These are phyloP conservation scores for Scolopax rusticola DNA, from an alignment of 2,797 vertebrate genomes.

Conservation along the genomic window DNA sequence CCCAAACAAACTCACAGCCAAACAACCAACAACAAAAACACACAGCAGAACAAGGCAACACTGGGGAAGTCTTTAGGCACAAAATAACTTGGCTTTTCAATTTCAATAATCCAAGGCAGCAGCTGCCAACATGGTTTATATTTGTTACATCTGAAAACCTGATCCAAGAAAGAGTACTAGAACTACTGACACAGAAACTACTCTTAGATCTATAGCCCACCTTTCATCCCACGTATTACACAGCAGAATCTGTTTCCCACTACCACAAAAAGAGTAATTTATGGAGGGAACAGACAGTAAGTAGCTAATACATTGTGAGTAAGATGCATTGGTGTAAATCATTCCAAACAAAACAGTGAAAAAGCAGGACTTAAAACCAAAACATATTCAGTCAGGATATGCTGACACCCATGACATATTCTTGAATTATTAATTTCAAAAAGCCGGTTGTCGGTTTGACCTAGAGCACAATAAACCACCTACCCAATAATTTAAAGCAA, in stretches of 20 bases:
- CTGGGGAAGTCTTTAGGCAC: background rate
- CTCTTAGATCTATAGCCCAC: background rate
- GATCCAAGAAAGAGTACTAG: background rate
- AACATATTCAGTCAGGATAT: background rate
- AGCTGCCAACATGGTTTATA: background rate
- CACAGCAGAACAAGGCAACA: background rate
- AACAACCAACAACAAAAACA: background rate
- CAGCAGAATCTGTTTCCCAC: background rate
- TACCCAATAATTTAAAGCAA: background rate
- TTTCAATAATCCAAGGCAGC: background rate
- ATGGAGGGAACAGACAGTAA: background rate
- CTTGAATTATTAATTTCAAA: background rate
- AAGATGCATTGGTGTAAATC: background rate
- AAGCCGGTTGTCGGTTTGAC: background rate
- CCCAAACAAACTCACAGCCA: background rate
- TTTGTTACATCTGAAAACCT: background rate
- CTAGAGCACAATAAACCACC: background rate
- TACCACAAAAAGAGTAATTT: background rate
- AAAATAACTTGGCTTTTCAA: background rate
- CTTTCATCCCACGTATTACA: background rate
- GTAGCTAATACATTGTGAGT: background rate
- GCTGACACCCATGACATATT: background rate
- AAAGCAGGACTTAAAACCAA: background rate
- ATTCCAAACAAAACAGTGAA: background rate
- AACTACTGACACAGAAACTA: slow-evolving; percentile 5